Evolutionary conservation across 2,113 vertebrate species (phyloP).

Genomic region (Crotalus helleri): DNA sequence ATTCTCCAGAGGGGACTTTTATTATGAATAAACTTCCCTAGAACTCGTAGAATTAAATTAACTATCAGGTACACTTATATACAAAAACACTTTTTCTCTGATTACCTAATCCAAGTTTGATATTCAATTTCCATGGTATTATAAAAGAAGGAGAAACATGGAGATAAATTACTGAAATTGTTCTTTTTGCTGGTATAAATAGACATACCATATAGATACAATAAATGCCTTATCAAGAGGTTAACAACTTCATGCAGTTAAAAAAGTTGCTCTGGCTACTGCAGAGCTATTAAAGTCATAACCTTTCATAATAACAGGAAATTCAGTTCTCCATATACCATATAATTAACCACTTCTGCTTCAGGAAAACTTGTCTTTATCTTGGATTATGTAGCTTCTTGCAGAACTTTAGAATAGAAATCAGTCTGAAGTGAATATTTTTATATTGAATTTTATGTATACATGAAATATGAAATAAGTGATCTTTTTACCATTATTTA

Average conservation of each 20-base stretch:
- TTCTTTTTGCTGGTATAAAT: not conserved
- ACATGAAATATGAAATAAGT: not conserved
- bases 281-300: not conserved
- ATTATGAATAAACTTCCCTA: not conserved
- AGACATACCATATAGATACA: not conserved
- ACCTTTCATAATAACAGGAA: not conserved
- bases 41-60: not conserved
- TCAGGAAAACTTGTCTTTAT: not conserved
- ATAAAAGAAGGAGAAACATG: not conserved
- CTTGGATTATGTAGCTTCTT: not conserved
- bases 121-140: not conserved
- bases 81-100: not conserved
- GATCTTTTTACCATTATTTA: not conserved
- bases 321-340: rapidly evolving
- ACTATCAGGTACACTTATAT: not conserved
- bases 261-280: not conserved
- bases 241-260: not conserved
- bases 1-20: not conserved
- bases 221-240: slow-evolving; percentile 6
- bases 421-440: not conserved
- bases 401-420: not conserved
- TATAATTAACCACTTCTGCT: not conserved
- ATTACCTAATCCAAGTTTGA: not conserved
- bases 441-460: not conserved
- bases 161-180: not conserved